Percentiles rank a stretch among this genome's conserved stretches.
Conservation (phyloP, 1,140 invertebrate species). For the Drosophila grimshawi region DNA sequence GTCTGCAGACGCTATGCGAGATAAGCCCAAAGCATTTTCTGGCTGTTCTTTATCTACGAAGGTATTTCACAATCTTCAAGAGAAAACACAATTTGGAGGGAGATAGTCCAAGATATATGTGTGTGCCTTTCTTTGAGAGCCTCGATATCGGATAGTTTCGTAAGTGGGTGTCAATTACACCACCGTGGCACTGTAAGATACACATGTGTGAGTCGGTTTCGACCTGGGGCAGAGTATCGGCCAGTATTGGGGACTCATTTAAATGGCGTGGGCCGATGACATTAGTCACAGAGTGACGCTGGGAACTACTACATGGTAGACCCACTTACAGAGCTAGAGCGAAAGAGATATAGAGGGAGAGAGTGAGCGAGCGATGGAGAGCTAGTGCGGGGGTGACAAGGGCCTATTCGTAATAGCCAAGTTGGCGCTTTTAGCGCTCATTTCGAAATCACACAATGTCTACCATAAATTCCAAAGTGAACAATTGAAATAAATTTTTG, state of each 20-base stretch:
- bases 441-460: slow-evolving; percentile 82
- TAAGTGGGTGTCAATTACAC: slow-evolving; percentile 81
- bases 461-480: slow-evolving; percentile 82
- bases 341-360: background rate
- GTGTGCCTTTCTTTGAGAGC: slow-evolving; percentile 33
- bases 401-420: slow-evolving; percentile 27
- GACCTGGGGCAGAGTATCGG: slow-evolving; percentile 34
- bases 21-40: slow-evolving; percentile 61
- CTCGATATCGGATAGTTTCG: slow-evolving; percentile 37
- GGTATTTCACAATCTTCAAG: slow-evolving; percentile 65
- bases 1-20: slow-evolving; percentile 45
- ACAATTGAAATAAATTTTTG: slow-evolving; percentile 84
- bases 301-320: slow-evolving; percentile 43
- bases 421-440: slow-evolving; percentile 58
- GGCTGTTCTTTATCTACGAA: slow-evolving; percentile 60
- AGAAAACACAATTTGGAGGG: slow-evolving; percentile 3
- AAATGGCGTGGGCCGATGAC: slow-evolving; percentile 65
- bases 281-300: slow-evolving; percentile 66
- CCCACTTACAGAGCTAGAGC: slow-evolving; percentile 39
- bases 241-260: slow-evolving; percentile 29
- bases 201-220: slow-evolving; percentile 14
- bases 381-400: background rate
- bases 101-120: slow-evolving; percentile 33
- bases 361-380: background rate
- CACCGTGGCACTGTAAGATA: slow-evolving; percentile 21